phyloP scores from a whole-genome alignment of 2,113 vertebrate species.

The Thryonomys swinderianus region DNA sequence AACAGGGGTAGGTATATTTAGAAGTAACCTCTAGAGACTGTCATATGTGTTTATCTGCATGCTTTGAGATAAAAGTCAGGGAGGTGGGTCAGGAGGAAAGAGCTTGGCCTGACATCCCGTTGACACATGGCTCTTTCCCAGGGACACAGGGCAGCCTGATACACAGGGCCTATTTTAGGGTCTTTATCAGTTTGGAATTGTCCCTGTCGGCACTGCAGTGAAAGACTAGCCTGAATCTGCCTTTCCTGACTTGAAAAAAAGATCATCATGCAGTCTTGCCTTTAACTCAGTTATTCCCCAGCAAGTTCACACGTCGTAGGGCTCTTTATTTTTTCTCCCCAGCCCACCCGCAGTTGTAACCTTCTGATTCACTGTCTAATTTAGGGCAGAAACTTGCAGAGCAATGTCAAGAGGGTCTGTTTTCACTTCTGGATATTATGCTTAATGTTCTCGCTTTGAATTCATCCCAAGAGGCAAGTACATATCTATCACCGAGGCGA shows the following conservation, averaged over 20 bases:
- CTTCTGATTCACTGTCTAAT: constrained; percentile 72
- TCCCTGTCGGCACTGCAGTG: constrained; percentile 57
- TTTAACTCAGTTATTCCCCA: neutral
- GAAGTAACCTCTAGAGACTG: constrained; percentile 75
- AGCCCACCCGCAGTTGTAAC: constrained; percentile 9
- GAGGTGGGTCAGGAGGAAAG: constrained; percentile 74
- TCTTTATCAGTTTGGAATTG: constrained; percentile 65
- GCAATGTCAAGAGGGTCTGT: constrained; percentile 57
- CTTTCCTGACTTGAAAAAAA: constrained; percentile 40
- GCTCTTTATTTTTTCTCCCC: neutral
- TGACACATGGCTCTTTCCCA: constrained; percentile 75
- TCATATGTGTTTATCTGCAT: constrained; percentile 76
- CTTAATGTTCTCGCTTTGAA: constrained; percentile 70
- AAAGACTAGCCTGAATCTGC: constrained; percentile 34
- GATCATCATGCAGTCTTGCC: neutral
- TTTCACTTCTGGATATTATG: constrained; percentile 72
- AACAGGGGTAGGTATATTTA: constrained; percentile 82
- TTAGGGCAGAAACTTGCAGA: constrained; percentile 75
- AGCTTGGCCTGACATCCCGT: constrained; percentile 61
- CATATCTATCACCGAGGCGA: neutral
- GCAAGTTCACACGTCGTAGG: neutral
- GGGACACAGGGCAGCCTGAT: neutral
- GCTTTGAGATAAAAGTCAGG: constrained; percentile 75
- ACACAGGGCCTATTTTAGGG: constrained; percentile 59
- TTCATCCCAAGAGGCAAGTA: neutral